Evolutionary conservation across 2,797 vertebrate species (phyloP).

Genomic region (Ctenochaetus hawaiiensis): DNA sequence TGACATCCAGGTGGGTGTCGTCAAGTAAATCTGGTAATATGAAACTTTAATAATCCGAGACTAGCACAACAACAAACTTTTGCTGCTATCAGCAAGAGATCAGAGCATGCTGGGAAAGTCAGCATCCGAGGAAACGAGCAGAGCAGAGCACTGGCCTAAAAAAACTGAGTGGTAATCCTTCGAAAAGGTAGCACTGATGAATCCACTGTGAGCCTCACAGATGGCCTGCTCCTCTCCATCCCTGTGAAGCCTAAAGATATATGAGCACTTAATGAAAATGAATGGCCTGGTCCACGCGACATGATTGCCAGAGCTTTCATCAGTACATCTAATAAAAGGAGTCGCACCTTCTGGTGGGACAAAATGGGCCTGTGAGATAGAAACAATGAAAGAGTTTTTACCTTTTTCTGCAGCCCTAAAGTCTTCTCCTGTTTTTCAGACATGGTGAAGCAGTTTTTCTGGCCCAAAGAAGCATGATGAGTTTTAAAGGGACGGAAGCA

Average conservation of each 20-base stretch:
- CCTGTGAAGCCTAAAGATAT: slow-evolving; percentile 64
- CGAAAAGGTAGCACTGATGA: slow-evolving; percentile 54
- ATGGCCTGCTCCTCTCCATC: slow-evolving; percentile 65
- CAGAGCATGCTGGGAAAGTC: slow-evolving; percentile 22
- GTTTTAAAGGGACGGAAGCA: slow-evolving; percentile 9
- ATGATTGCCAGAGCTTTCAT: slow-evolving; percentile 76
- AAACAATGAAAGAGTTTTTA: slow-evolving; percentile 34
- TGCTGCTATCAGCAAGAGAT: slow-evolving; percentile 28
- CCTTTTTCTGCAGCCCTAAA: slow-evolving; percentile 20
- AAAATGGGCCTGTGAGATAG: slow-evolving; percentile 34
- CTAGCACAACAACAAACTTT: slow-evolving; percentile 37
- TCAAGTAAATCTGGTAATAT: slow-evolving; percentile 67
- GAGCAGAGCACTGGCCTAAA: slow-evolving; percentile 13
- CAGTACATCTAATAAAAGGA: slow-evolving; percentile 69
- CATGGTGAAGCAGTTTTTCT: slow-evolving; percentile 1
- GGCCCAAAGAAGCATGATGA: slow-evolving; percentile 22
- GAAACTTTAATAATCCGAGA: slow-evolving; percentile 48
- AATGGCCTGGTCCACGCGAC: slow-evolving; percentile 65
- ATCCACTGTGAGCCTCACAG: slow-evolving; percentile 62
- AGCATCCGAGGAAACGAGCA: slow-evolving; percentile 47
- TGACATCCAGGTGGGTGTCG: slow-evolving; percentile 49
- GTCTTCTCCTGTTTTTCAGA: slow-evolving; percentile 8
- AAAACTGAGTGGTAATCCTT: slow-evolving; percentile 47
- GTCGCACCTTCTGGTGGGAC: slow-evolving; percentile 46
- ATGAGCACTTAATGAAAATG: slow-evolving; percentile 76